phyloP scores from a whole-genome alignment of 2,113 vertebrate genomes.

The Sylvicapra grimmia region DNA sequence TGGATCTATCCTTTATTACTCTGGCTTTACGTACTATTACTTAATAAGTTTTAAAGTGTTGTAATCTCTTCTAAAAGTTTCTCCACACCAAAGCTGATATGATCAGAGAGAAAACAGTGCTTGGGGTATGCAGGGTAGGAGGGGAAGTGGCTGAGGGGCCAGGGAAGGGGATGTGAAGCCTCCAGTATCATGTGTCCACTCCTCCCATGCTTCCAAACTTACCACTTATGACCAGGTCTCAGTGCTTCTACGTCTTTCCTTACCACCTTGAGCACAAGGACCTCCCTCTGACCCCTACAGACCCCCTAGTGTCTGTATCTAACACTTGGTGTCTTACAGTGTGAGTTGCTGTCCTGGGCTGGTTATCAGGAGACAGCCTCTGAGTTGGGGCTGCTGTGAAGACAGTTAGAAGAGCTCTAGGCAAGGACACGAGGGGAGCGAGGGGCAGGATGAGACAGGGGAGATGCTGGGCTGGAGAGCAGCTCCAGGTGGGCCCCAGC shows the following conservation, averaged over 20 bases:
- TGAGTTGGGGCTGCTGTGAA: not conserved
- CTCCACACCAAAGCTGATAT: not conserved
- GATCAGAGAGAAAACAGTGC: not conserved
- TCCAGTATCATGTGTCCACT: not conserved
- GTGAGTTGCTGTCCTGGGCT: not conserved
- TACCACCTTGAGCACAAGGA: not conserved
- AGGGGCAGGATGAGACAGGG: not conserved
- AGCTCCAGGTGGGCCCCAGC: not conserved
- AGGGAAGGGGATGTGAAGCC: not conserved
- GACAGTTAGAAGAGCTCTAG: not conserved
- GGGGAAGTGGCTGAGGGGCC: not conserved
- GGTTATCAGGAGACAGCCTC: not conserved
- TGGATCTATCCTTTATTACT: not conserved
- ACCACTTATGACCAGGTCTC: not conserved
- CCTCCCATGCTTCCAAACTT: not conserved
- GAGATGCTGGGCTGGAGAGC: not conserved
- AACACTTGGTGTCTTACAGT: not conserved
- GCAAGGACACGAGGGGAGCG: not conserved
- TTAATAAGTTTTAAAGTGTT: not conserved
- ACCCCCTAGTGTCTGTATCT: not conserved
- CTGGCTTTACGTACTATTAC: not conserved
- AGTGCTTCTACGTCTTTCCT: not conserved
- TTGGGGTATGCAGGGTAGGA: not conserved
- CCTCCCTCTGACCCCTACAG: not conserved
- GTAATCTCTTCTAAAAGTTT: not conserved